Evolutionary conservation across 2,888 invertebrate genomes (phyloP).

Genomic region (Tricholauxania praeusta): DNA sequence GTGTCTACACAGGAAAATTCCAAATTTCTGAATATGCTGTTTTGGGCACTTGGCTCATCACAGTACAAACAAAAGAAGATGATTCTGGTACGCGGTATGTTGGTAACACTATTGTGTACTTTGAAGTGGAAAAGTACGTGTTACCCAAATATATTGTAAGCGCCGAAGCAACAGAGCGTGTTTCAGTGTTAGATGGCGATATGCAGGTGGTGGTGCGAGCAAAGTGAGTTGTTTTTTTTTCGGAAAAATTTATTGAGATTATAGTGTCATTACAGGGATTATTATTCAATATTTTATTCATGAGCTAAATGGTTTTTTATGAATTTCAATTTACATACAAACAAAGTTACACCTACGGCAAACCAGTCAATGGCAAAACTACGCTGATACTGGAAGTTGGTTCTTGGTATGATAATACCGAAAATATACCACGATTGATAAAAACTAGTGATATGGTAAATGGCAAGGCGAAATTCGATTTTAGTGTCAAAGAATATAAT

Average conservation of each 20-base stretch:
- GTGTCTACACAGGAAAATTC: slow-evolving; percentile 80
- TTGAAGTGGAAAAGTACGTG: slow-evolving; percentile 88
- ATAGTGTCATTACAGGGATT: no score
- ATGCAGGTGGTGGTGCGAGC: slow-evolving; percentile 79
- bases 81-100: slow-evolving; percentile 51
- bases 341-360: slow-evolving; percentile 77
- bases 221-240: slow-evolving; percentile 48
- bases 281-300: no score
- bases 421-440: slow-evolving; percentile 50
- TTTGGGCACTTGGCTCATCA: slow-evolving; percentile 86
- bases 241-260: no score
- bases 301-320: background rate
- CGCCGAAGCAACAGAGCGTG: slow-evolving; percentile 83
- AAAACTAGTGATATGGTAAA: slow-evolving; percentile 57
- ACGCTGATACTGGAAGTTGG: slow-evolving; percentile 78
- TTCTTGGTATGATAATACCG: background rate
- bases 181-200: slow-evolving; percentile 80
- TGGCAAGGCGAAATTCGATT: slow-evolving; percentile 60
- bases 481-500: slow-evolving; percentile 58
- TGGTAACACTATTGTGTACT: slow-evolving; percentile 44
- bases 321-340: background rate
- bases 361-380: slow-evolving; percentile 88
- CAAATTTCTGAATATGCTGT: slow-evolving; percentile 82
- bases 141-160: slow-evolving; percentile 92
- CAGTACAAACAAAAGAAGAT: slow-evolving; percentile 47